A percentile compares a stretch with the other conserved stretches of the same genome.
Conservation (phyloP, 2,888 invertebrate species). For the Junonia oenone region DNA sequence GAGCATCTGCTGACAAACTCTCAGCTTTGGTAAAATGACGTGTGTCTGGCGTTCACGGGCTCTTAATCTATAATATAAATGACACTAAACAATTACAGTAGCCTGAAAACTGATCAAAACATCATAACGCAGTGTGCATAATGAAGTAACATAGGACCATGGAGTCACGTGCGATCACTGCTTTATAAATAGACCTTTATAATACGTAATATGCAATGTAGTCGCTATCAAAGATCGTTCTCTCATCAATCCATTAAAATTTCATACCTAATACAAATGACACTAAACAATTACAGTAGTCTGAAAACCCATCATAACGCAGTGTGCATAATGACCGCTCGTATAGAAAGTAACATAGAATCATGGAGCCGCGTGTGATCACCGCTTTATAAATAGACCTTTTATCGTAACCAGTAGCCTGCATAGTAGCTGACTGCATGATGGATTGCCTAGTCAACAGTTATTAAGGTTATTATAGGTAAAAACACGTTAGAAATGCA, state of each 20-base stretch:
- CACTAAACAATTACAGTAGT: not conserved
- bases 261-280: too few relatives aligned
- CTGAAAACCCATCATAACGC: not conserved
- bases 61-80: not conserved
- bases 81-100: not conserved
- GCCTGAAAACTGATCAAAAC: not conserved
- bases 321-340: conserved; percentile 2
- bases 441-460: conserved; percentile 23
- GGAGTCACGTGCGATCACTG: too few relatives aligned
- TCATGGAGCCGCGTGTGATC: conserved; percentile 11
- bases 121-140: not conserved
- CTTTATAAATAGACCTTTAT: too few relatives aligned
- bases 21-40: too few relatives aligned
- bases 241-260: too few relatives aligned
- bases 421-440: conserved; percentile 18
- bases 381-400: conserved; percentile 22
- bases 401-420: conserved; percentile 21
- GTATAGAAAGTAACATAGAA: conserved; percentile 4
- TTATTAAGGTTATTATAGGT: conserved; percentile 17
- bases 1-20: too few relatives aligned
- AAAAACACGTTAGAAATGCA: conserved; percentile 13
- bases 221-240: too few relatives aligned
- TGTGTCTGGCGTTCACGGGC: too few relatives aligned
- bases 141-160: too few relatives aligned
- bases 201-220: too few relatives aligned